These are phyloP conservation scores for Cepphus grylle DNA, from an alignment of 2,113 vertebrate genomes.

Conservation along the genomic window DNA sequence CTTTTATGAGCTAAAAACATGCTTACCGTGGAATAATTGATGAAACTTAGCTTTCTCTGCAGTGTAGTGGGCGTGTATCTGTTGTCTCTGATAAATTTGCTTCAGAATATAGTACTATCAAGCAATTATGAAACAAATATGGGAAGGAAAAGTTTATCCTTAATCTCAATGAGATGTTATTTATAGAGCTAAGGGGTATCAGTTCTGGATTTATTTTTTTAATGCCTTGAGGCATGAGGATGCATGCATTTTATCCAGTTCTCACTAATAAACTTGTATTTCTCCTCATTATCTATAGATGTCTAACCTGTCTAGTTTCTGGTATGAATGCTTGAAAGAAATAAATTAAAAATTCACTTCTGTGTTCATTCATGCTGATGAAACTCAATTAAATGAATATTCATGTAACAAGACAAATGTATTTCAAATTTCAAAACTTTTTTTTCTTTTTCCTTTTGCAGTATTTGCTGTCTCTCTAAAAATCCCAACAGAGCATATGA, in stretches of 20 bases:
- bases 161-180: neutral
- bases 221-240: neutral
- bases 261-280: neutral
- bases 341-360: neutral
- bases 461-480: neutral
- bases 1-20: neutral
- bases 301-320: neutral
- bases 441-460: neutral
- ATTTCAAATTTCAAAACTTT: neutral
- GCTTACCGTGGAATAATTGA: neutral
- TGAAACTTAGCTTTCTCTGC: neutral
- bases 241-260: neutral
- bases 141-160: neutral
- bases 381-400: neutral
- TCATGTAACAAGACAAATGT: neutral
- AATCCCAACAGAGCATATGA: neutral
- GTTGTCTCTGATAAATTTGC: neutral
- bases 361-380: neutral
- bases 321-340: neutral
- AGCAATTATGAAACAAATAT: neutral
- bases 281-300: neutral
- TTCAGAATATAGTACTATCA: neutral
- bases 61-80: neutral
- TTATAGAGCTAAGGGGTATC: neutral
- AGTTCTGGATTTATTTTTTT: neutral